These are phyloP conservation scores for Bursaphelenchus okinawaensis DNA, from an alignment of 2,888 invertebrate species.

Conservation along the genomic window DNA sequence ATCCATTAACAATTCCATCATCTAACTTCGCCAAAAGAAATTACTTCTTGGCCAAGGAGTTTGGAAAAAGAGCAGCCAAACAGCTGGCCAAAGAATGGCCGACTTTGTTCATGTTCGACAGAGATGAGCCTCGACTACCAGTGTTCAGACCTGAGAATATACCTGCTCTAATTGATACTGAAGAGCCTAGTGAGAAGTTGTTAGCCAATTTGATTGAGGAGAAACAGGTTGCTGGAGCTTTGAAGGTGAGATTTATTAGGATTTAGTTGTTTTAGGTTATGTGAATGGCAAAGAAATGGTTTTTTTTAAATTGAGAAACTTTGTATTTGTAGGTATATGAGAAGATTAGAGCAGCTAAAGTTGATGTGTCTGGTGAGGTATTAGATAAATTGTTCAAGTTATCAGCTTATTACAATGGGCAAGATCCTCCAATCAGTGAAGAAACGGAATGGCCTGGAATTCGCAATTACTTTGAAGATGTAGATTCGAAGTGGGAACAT, in stretches of 20 bases:
- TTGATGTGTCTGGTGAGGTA: conserved; percentile 24
- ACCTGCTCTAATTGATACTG: conserved; percentile 37
- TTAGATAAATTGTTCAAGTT: conserved; percentile 36
- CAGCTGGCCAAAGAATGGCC: conserved; percentile 56
- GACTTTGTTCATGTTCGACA: conserved; percentile 54
- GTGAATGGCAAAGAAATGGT: too few species aligned
- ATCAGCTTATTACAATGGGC: conserved; percentile 44
- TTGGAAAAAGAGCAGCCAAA: conserved; percentile 50
- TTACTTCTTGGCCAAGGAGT: conserved; percentile 51
- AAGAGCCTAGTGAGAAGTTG: conserved; percentile 36
- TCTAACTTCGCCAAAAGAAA: conserved; percentile 29
- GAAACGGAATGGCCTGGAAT: conserved; percentile 46
- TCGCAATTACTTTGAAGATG: conserved; percentile 33
- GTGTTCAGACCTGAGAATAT: conserved; percentile 46
- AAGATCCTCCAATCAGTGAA: conserved; percentile 42
- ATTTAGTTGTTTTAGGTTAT: too few species aligned
- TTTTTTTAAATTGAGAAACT: too few species aligned
- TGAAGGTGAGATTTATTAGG: conserved; percentile 26
- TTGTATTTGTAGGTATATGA: conserved; percentile 36
- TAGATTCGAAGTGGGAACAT: conserved; percentile 25
- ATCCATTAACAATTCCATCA: conserved; percentile 65
- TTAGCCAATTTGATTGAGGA: conserved; percentile 33
- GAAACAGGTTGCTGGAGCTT: conserved; percentile 39
- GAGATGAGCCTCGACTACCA: conserved; percentile 49
- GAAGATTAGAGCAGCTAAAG: conserved; percentile 36